Percentiles rank a stretch among this genome's conserved stretches.
phyloP scores from a whole-genome alignment of 2,888 invertebrate genomes.

The Camponotus fellah region DNA sequence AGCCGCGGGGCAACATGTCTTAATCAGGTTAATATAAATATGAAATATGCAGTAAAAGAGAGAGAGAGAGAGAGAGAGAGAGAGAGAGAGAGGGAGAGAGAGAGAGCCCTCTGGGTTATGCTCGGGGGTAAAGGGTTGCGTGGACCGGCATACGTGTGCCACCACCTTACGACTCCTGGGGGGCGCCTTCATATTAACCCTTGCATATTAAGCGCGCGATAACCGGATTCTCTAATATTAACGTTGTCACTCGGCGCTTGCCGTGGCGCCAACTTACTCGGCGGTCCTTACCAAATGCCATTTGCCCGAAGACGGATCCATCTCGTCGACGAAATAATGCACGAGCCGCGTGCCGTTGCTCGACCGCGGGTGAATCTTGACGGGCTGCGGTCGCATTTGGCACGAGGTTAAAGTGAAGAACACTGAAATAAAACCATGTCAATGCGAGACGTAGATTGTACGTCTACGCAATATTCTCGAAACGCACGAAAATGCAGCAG shows the following conservation, averaged over 20 bases:
- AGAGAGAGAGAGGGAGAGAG: background rate
- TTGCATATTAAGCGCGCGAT: conserved; percentile 84
- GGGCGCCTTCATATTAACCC: conserved; percentile 85
- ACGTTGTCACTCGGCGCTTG: conserved; percentile 76
- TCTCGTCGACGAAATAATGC: conserved; percentile 71
- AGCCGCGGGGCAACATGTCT: conserved; percentile 84
- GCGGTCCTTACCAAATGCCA: conserved; percentile 71
- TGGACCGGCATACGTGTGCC: conserved; percentile 81
- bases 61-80: background rate
- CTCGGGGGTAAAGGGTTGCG: conserved; percentile 80
- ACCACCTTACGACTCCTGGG: conserved; percentile 85
- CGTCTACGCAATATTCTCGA: background rate
- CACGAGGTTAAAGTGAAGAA: background rate
- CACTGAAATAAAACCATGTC: conserved; percentile 16
- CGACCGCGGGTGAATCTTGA: conserved; percentile 61
- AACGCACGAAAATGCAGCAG: background rate
- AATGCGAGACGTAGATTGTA: background rate
- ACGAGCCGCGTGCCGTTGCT: conserved; percentile 59
- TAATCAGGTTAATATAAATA: conserved; percentile 86
- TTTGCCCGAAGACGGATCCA: conserved; percentile 75
- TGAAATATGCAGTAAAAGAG: conserved; percentile 84
- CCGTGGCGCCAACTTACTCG: conserved; percentile 68
- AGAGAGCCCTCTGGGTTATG: conserved; percentile 65
- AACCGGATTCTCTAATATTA: conserved; percentile 85
- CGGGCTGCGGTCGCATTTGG: conserved; percentile 31